phyloP scores from a whole-genome alignment of 2,888 invertebrate species.

The Camponotus fellah region DNA sequence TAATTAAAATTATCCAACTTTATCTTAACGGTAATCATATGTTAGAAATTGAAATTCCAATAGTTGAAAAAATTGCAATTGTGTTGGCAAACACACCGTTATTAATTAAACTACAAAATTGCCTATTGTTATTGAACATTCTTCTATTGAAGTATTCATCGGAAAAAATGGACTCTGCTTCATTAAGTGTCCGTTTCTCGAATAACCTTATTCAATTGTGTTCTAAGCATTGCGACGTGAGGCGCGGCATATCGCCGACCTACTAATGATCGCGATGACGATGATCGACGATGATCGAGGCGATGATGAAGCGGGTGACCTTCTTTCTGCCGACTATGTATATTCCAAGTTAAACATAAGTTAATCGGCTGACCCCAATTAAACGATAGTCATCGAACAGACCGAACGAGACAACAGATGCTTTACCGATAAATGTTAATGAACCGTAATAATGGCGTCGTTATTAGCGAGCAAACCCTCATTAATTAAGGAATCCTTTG shows the following conservation, averaged over 20 bases:
- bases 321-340: constrained; percentile 47
- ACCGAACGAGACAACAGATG: constrained; percentile 68
- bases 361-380: constrained; percentile 75
- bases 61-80: background rate
- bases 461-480: constrained; percentile 62
- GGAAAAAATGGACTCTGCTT: constrained; percentile 54
- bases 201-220: constrained; percentile 14
- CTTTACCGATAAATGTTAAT: constrained; percentile 75
- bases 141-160: background rate
- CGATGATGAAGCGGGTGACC: constrained; percentile 65
- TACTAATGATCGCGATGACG: constrained; percentile 59
- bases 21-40: background rate
- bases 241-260: constrained; percentile 54
- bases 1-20: background rate
- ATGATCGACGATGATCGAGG: constrained; percentile 67
- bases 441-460: constrained; percentile 68
- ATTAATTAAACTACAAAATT: constrained; percentile 11
- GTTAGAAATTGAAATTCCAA: background rate
- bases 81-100: background rate
- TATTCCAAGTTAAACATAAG: constrained; percentile 61
- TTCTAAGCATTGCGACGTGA: constrained; percentile 20
- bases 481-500: constrained; percentile 68
- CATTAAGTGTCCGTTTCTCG: constrained; percentile 28
- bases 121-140: background rate
- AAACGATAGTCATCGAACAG: constrained; percentile 74